Evolutionary conservation across 2,797 vertebrate species (phyloP).

Genomic region (Acanthurus tractus): DNA sequence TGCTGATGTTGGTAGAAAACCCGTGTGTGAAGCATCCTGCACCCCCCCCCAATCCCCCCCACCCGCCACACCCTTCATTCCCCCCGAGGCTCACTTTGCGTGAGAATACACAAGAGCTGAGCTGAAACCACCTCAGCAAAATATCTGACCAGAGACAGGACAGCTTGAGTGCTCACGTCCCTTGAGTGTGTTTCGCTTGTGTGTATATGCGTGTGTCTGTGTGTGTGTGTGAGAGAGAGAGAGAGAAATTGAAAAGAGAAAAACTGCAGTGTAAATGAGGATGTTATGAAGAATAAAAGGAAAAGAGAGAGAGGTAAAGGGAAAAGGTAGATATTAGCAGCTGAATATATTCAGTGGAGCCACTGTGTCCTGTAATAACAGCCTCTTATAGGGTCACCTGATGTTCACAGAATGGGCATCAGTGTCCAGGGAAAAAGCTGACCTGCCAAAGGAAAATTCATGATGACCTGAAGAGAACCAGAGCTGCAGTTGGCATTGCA

Average conservation of each 20-base stretch:
- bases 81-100: slow-evolving; percentile 54
- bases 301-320: background rate
- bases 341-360: slow-evolving; percentile 16
- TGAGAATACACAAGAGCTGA: slow-evolving; percentile 49
- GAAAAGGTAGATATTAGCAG: background rate
- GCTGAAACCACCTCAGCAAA: slow-evolving; percentile 73
- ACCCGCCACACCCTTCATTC: slow-evolving; percentile 50
- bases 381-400: slow-evolving; percentile 48
- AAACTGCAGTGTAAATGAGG: background rate
- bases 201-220: slow-evolving; percentile 1
- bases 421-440: slow-evolving; percentile 35
- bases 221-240: background rate
- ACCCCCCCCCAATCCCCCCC: background rate
- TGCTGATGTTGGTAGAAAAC: slow-evolving; percentile 79
- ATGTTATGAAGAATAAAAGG: background rate
- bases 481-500: background rate
- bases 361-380: background rate
- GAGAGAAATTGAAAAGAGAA: slow-evolving; percentile 15
- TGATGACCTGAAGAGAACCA: slow-evolving; percentile 29
- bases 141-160: slow-evolving; percentile 59
- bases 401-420: slow-evolving; percentile 23
- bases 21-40: slow-evolving; percentile 56
- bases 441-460: slow-evolving; percentile 21
- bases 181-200: slow-evolving; percentile 11
- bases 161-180: slow-evolving; percentile 24